Conservation (phyloP, 2,113 vertebrate genomes). For the Helogale parvula region DNA sequence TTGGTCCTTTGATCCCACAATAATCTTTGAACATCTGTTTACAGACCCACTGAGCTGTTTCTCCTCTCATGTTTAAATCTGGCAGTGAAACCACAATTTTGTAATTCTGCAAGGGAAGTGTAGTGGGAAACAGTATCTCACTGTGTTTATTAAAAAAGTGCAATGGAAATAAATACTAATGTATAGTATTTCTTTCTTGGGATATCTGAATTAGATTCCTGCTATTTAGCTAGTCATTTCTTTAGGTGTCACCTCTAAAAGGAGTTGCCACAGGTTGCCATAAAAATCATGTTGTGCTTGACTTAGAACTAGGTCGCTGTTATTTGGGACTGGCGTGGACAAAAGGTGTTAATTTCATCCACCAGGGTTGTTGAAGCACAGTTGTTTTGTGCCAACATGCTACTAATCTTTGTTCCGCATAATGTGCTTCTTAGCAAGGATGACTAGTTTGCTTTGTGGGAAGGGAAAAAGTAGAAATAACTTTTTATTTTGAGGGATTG, state of each 20-base stretch:
- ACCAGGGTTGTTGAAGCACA: background rate
- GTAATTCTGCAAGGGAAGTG: background rate
- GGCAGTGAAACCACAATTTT: slow-evolving; percentile 3
- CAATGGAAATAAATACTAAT: slow-evolving; percentile 15
- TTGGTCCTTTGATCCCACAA: slow-evolving; percentile 26
- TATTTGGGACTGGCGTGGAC: background rate
- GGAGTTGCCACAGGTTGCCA: background rate
- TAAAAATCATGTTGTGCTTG: background rate
- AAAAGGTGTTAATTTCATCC: background rate
- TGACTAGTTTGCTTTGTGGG: background rate
- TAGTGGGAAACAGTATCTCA: slow-evolving; percentile 28
- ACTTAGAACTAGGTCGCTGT: background rate
- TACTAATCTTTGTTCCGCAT: background rate
- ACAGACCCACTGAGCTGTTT: background rate
- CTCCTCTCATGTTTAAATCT: slow-evolving; percentile 46
- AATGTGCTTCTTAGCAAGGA: background rate
- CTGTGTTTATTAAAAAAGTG: background rate
- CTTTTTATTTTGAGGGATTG: slow-evolving; percentile 24
- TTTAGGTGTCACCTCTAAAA: background rate
- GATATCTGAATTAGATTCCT: background rate
- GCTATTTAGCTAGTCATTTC: slow-evolving; percentile 21
- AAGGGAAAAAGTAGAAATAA: background rate
- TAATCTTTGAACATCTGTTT: slow-evolving; percentile 33
- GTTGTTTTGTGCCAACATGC: background rate
- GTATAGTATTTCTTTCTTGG: slow-evolving; percentile 26